A percentile compares a stretch with the other conserved stretches of the same genome.
Evolutionary conservation across 2,888 invertebrate genomes (phyloP).

Genomic region (Ellobium chinense): DNA sequence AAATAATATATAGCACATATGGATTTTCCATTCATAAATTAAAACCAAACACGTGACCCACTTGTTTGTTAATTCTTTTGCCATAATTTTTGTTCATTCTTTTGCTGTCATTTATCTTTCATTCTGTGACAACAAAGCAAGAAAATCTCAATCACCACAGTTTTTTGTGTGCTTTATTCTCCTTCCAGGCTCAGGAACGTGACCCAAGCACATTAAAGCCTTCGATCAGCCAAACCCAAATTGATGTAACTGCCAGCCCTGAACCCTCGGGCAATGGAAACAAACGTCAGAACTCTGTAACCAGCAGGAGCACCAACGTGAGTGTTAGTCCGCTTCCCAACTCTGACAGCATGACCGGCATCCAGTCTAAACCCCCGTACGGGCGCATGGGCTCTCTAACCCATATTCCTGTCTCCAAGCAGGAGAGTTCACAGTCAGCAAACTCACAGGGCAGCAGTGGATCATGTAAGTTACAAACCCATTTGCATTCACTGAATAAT

Average conservation of each 20-base stretch:
- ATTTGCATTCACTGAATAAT: too few species aligned
- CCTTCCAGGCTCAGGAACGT: slow-evolving; percentile 20
- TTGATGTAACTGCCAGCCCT: not conserved
- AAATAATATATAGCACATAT: too few species aligned
- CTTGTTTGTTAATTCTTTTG: too few species aligned
- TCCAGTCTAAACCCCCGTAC: slow-evolving; percentile 19
- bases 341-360: slow-evolving; percentile 21
- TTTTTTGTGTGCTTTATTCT: too few species aligned
- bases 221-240: slow-evolving; percentile 7
- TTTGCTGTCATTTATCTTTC: too few species aligned
- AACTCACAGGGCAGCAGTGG: slow-evolving; percentile 59
- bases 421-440: slow-evolving; percentile 65
- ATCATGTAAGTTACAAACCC: slow-evolving; percentile 47
- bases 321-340: slow-evolving; percentile 35
- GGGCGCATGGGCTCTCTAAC: slow-evolving; percentile 4
- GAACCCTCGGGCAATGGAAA: slow-evolving; percentile 17
- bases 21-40: too few species aligned
- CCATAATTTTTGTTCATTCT: too few species aligned
- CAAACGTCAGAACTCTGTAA: slow-evolving; percentile 43
- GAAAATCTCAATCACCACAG: too few species aligned
- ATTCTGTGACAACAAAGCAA: too few species aligned
- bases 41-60: too few species aligned
- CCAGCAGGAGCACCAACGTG: slow-evolving; percentile 16
- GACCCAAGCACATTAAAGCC: slow-evolving; percentile 9
- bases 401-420: slow-evolving; percentile 61